Percentiles rank a stretch among this genome's conserved stretches.
Evolutionary conservation across 37 sponge, comb jelly and placozoan species (phyloP).

Genomic region (Eunapius fragilis): DNA sequence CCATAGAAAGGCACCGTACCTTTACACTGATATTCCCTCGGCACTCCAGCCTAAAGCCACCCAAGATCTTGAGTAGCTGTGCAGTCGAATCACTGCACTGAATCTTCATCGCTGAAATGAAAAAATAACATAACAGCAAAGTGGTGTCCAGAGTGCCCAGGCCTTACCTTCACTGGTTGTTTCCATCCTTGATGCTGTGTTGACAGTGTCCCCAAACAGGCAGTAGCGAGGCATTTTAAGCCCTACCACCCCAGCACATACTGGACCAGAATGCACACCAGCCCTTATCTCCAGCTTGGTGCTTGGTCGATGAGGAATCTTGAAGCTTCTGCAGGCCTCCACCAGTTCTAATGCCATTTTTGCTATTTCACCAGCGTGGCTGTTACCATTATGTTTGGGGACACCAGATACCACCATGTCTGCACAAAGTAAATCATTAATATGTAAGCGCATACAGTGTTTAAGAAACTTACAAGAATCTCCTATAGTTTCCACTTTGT

Average conservation of each 20-base stretch:
- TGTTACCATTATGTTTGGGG: slow-evolving; percentile 74
- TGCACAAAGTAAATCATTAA: not conserved
- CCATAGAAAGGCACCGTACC: slow-evolving; percentile 17
- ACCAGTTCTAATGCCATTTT: slow-evolving; percentile 86
- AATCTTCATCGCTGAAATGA: slow-evolving; percentile 81
- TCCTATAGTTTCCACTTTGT: slow-evolving; percentile 95
- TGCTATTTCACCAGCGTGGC: slow-evolving; percentile 90
- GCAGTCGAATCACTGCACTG: slow-evolving; percentile 78
- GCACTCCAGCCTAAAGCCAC: slow-evolving; percentile 70
- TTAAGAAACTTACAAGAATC: slow-evolving; percentile 81
- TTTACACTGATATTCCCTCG: slow-evolving; percentile 81
- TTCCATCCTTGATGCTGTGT: slow-evolving; percentile 93
- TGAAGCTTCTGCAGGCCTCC: slow-evolving; percentile 58
- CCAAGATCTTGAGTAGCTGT: slow-evolving; percentile 55
- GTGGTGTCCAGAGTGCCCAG: not conserved
- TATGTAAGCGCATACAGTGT: too few relatives aligned
- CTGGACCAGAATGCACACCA: slow-evolving; percentile 92
- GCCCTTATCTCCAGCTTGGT: slow-evolving; percentile 72
- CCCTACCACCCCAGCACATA: slow-evolving; percentile 93
- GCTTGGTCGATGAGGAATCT: slow-evolving; percentile 77
- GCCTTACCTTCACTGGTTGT: slow-evolving; percentile 79
- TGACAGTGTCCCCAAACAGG: slow-evolving; percentile 93
- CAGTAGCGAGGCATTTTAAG: slow-evolving; percentile 94
- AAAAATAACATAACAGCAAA: not conserved
- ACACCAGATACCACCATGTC: slow-evolving; percentile 96